phyloP scores from a whole-genome alignment of 2,113 vertebrate genomes.

The Okapia johnstoni region DNA sequence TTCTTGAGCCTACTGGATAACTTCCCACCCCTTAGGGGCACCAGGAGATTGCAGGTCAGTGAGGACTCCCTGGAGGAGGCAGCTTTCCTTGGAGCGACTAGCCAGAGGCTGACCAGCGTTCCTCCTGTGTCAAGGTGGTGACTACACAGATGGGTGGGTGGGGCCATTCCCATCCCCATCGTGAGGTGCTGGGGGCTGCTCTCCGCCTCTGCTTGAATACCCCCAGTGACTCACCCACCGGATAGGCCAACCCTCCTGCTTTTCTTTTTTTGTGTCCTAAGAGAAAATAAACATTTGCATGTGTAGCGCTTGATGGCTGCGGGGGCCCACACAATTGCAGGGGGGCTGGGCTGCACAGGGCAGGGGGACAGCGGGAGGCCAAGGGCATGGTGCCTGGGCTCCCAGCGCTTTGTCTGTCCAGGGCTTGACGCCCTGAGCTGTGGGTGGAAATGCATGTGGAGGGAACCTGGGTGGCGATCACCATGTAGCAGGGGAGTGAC shows the following conservation, averaged over 20 bases:
- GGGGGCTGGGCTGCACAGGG: neutral
- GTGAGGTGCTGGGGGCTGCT: neutral
- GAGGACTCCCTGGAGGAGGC: neutral
- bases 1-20: neutral
- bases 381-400: neutral
- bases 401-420: rapidly evolving
- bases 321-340: neutral
- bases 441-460: neutral
- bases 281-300: slow-evolving; percentile 8
- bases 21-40: neutral
- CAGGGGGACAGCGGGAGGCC: neutral
- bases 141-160: neutral
- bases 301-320: neutral
- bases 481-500: neutral
- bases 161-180: neutral
- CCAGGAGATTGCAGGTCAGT: neutral
- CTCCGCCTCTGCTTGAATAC: neutral
- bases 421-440: neutral
- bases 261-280: neutral
- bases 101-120: neutral
- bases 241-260: neutral
- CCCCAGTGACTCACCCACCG: neutral
- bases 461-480: neutral
- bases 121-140: neutral
- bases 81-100: neutral